phyloP scores from a whole-genome alignment of 1,140 invertebrate genomes.

The Metaphire vulgaris region DNA sequence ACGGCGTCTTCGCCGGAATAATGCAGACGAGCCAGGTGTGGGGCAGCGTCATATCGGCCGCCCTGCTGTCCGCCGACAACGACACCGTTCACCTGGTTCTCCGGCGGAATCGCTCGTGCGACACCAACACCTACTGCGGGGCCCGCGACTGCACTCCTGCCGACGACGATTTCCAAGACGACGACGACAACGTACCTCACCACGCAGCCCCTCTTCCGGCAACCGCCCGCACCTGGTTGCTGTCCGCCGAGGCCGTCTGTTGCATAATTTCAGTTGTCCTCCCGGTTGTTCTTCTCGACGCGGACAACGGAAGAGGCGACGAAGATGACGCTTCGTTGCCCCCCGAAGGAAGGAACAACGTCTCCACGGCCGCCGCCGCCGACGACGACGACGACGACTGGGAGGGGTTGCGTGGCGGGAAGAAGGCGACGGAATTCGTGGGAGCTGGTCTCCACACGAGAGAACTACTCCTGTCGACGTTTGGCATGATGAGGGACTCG shows the following conservation, averaged over 20 bases:
- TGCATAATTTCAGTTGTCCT: constrained; percentile 43
- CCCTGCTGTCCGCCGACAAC: constrained; percentile 38
- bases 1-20: constrained; percentile 46
- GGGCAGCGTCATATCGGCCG: constrained; percentile 47
- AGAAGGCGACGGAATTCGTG: neutral
- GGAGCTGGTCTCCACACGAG: neutral
- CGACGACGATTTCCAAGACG: constrained; percentile 29
- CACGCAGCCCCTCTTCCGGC: constrained; percentile 35
- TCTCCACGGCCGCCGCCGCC: constrained; percentile 36
- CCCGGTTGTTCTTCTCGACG: constrained; percentile 40
- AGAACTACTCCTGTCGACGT: constrained; percentile 39
- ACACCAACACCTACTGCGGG: constrained; percentile 28
- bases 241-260: constrained; percentile 44
- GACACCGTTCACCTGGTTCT: constrained; percentile 26
- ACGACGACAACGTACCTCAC: constrained; percentile 29
- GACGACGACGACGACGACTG: constrained; percentile 15
- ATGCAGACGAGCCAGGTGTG: constrained; percentile 46
- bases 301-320: constrained; percentile 24
- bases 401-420: neutral
- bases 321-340: neutral
- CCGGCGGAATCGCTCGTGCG: neutral
- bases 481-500: constrained; percentile 46
- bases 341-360: neutral
- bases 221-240: constrained; percentile 39
- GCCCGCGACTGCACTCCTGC: constrained; percentile 23